Base-by-base conservation (phyloP, 2,113 vertebrate genomes). In the Odocoileus virginianus region DNA sequence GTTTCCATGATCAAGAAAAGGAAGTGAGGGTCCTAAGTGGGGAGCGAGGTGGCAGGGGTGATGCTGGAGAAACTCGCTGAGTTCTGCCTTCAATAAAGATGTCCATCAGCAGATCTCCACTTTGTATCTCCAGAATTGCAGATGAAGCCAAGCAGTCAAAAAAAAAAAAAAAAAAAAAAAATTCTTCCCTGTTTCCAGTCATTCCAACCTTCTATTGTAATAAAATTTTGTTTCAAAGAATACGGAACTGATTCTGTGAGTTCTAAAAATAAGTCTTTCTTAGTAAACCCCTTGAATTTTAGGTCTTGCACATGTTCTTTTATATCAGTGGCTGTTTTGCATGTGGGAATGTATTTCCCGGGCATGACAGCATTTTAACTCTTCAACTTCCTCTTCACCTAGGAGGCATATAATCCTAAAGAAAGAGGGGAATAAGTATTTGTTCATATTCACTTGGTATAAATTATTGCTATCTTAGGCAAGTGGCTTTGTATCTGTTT, bases 141-240 rank as follows among this genome's bases (percentile, higher is more conserved):
- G 27, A 64, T 27, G 30, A 93, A 92, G 16, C 36, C 57, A 89
- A 76, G 33, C 2, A 84, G 52, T 16, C n/a, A 14, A 27, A 64
- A 57, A 15, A 15, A 76, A 36, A 14, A 27, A 64, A 57, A 15
- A 15, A 76, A 36, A 60, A 78, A 52, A 78, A 54, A 14, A 5
- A 25, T 6, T 50, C 30, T 61, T 85, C 9, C 25, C 30, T 25
- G 54, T 71, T 87, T 71, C 71, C 25, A 52, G 40, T 45, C n/a
- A 82, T 54, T 91, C 54, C 43, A 61, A 54, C 9, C 12, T 87
- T 92, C 52, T 52, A 54, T 19, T 52, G 14, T 52, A 97, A 88
- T 71, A 91, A 79, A 92, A 52, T 52, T 92, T 87, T 84, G 33
- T 40, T 90, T 87, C 47, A 97, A 96, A 88, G 45, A 94, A 85